Base-by-base conservation (phyloP, 37 sponge, comb jelly and placozoan species). In the Eunapius fragilis region DNA sequence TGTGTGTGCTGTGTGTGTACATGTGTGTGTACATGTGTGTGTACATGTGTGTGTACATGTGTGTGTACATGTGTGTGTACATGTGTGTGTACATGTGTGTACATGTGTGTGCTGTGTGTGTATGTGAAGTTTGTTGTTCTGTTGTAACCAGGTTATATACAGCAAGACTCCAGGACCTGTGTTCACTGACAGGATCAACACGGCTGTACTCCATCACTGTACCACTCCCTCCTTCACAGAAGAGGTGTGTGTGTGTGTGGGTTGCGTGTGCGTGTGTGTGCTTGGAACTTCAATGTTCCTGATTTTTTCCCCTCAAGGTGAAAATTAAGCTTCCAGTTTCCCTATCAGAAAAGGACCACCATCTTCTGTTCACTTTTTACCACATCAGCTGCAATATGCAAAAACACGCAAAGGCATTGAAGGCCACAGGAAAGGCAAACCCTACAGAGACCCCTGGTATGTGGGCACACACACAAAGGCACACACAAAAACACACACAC, bases 341-440 rank as follows among this genome's bases (percentile, higher is more conserved):
- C 23, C 47, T 97, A 4, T 77, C 82, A 28, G 25, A 67, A 5
- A 76, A 76, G 3, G 36, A 70, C 31, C 98, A 95, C 71, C 98
- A 97, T 82, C 69, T 97, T 22, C 82, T 97, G 69, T 95, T 97
- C 80, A 97, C 96, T 2, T 97, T 95, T 88, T 91, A 76, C 72
- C 96, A 97, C 86, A 74, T 97, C 82, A 83, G 85, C 78, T 91
- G 93, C 77, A 94, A 97, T 37, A 67, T 87, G 67, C 91, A 84
- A 78, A 95, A 89, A 74, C 75, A 69, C 5, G 26, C 77, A 25
- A 90, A 88, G 72, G 25, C 81, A 27, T 31, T 69, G 3, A 89
- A 77, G 80, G n/a, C 78, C 31, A 75, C 88, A 50, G 77, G 32
- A 38, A 88, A 75, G 58, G 77, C 48, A 31, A 72, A 89, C 19